Evolutionary conservation across 2,888 invertebrate species (phyloP).

Genomic region (Drosophila eohydei): DNA sequence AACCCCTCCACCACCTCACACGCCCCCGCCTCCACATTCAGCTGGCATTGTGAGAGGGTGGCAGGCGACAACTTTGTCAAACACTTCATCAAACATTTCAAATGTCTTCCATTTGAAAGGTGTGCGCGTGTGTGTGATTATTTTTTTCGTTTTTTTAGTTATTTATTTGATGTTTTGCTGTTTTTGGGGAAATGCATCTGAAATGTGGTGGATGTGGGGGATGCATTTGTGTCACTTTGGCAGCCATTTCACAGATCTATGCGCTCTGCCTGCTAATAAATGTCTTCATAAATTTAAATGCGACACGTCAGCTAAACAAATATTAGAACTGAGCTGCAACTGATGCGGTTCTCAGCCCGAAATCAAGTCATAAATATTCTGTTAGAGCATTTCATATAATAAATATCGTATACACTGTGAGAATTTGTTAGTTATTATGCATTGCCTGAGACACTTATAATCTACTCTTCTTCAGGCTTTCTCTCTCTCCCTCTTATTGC

Average conservation of each 20-base stretch:
- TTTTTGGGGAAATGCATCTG: constrained; percentile 42
- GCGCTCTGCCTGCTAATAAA: constrained; percentile 77
- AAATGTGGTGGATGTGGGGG: constrained; percentile 4
- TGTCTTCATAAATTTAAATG: constrained; percentile 80
- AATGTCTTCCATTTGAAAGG: constrained; percentile 42
- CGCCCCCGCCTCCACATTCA: constrained; percentile 16
- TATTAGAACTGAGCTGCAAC: constrained; percentile 25
- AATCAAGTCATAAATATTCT: constrained; percentile 67
- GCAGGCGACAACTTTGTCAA: constrained; percentile 71
- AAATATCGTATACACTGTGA: constrained; percentile 57
- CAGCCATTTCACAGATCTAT: constrained; percentile 73
- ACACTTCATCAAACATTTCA: constrained; percentile 76
- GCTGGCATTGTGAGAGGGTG: constrained; percentile 34
- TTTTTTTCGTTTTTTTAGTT: constrained; percentile 34
- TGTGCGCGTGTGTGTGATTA: constrained; percentile 25
- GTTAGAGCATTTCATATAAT: constrained; percentile 55
- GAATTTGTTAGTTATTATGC: constrained; percentile 27
- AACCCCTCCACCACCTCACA: constrained; percentile 8
- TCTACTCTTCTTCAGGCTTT: background rate
- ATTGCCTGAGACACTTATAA: constrained; percentile 9
- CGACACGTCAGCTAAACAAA: constrained; percentile 60
- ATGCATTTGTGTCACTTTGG: constrained; percentile 69
- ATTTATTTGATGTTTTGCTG: constrained; percentile 64
- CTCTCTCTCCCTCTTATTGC: background rate
- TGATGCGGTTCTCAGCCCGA: constrained; percentile 35